Evolutionary conservation across 2,797 vertebrate genomes (phyloP), one percentile per base, ranked within the genome.

Genomic region (Semotilus atromaculatus): DNA sequence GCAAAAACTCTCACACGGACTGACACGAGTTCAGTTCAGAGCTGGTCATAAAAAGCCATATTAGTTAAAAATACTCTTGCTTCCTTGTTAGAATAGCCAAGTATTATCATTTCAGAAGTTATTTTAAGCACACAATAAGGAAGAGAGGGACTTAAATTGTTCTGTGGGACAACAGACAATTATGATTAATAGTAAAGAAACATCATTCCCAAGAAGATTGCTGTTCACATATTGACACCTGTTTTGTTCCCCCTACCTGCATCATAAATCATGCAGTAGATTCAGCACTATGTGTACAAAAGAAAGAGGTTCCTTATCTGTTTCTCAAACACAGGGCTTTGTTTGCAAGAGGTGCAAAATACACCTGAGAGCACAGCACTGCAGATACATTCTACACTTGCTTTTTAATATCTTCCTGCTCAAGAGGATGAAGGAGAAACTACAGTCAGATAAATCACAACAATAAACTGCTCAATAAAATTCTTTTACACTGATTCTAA

Each of bases 51-150:
- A 81, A 53, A 70, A 43, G 19, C 23, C 26, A 71, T 29, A 58
- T 53, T 4, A 40, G 48, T 53, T 55, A 36, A 36, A 81, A n/a
- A 66, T 48, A 68, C 23, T 67, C 2, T 67, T 53, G n/a, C 66
- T 81, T 81, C 80, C 80, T 81, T 71, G 51, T 58, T 23, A 11
- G 5, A 67, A 73, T 66, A 64, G 29, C 62, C 26, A 29, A 18
- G 36, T 74, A 64, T 75, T 75, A 75, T 75, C 5, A 4, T 73
- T 72, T n/a, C 36, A n/a, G n/a, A 31, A 40, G 68, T 72, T 83
- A 76, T 76, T 75, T 83, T 26, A 74, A 18, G 26, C n/a, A 13
- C 45, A 31, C 48, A 77, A 68, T 31, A 76, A 83, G 73, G 82
- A 83, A 83, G 45, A 55, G n/a, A 51, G 1, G 7, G 23, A n/a